phyloP scores from a whole-genome alignment of 2,797 vertebrate genomes.

The Pangasius mekongensis region DNA sequence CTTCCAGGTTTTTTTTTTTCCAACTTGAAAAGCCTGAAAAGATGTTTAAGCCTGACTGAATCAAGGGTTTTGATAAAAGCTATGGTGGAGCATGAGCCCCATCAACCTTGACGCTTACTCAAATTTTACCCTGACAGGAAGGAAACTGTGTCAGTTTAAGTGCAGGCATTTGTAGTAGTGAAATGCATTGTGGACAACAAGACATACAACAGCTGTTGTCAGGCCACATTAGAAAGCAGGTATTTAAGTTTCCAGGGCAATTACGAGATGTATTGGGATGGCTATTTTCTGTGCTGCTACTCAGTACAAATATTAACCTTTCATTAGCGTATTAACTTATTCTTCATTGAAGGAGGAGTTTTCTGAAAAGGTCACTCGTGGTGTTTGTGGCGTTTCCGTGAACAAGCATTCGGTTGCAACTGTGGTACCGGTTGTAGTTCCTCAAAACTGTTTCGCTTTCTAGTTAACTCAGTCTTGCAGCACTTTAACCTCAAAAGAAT shows the following conservation, averaged over 20 bases:
- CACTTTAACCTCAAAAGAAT: neutral
- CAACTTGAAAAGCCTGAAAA: no score
- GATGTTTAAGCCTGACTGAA: neutral
- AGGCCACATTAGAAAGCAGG: neutral
- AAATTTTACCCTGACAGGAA: neutral
- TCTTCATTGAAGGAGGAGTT: neutral
- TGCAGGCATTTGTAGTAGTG: no score
- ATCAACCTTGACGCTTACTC: neutral
- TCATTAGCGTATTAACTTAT: neutral
- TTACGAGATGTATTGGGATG: neutral
- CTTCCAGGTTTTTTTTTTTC: neutral
- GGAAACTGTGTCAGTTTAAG: neutral
- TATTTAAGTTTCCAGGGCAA: neutral
- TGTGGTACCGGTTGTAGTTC: no score
- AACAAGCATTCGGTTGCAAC: neutral
- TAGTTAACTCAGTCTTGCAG: neutral
- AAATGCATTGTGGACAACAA: neutral
- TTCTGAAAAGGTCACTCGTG: neutral
- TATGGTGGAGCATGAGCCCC: no score
- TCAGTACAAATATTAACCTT: neutral
- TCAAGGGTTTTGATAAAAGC: neutral
- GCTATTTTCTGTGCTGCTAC: neutral
- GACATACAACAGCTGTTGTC: no score
- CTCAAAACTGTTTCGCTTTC: no score
- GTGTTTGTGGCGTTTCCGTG: neutral